These are phyloP conservation scores for Hybognathus amarus DNA, from an alignment of 2,797 vertebrate species.

Conservation along the genomic window DNA sequence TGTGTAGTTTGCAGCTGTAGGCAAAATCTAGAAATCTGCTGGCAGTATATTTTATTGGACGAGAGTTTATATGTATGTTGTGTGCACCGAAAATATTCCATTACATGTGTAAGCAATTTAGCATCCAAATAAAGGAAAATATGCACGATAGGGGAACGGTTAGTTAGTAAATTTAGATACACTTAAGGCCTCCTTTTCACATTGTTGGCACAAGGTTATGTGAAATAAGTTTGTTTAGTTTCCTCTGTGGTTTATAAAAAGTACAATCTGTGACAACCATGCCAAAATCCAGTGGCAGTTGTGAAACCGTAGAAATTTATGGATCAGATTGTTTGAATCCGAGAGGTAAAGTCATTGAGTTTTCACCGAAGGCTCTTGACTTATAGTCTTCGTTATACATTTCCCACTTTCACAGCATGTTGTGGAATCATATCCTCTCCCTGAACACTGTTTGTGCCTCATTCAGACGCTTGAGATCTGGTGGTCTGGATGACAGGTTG, in stretches of 20 bases:
- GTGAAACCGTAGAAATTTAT: constrained; percentile 26
- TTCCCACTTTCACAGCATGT: constrained; percentile 31
- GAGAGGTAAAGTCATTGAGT: constrained; percentile 23
- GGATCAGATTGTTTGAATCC: constrained; percentile 18
- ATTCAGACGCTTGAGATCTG: constrained; percentile 12
- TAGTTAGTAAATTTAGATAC: constrained; percentile 58
- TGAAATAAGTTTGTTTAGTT: constrained; percentile 32
- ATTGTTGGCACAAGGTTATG: constrained; percentile 38
- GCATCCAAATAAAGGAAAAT: constrained; percentile 72
- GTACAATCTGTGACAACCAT: not conserved
- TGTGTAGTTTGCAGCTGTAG: constrained; percentile 56
- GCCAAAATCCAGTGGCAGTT: constrained; percentile 14
- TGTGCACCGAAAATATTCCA: constrained; percentile 71
- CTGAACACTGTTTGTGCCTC: constrained; percentile 21
- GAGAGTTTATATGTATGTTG: constrained; percentile 70
- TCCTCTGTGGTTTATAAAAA: constrained; percentile 11
- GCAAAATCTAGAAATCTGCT: constrained; percentile 60
- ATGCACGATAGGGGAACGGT: constrained; percentile 57
- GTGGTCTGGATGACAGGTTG: constrained; percentile 34
- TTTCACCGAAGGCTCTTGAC: not conserved
- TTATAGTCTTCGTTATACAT: constrained; percentile 31
- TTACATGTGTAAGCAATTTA: constrained; percentile 77
- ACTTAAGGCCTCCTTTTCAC: constrained; percentile 60
- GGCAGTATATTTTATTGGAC: constrained; percentile 64
- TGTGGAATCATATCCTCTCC: constrained; percentile 43